phyloP scores from a whole-genome alignment of 1,140 invertebrate species.

The Polypedilum vanderplanki region DNA sequence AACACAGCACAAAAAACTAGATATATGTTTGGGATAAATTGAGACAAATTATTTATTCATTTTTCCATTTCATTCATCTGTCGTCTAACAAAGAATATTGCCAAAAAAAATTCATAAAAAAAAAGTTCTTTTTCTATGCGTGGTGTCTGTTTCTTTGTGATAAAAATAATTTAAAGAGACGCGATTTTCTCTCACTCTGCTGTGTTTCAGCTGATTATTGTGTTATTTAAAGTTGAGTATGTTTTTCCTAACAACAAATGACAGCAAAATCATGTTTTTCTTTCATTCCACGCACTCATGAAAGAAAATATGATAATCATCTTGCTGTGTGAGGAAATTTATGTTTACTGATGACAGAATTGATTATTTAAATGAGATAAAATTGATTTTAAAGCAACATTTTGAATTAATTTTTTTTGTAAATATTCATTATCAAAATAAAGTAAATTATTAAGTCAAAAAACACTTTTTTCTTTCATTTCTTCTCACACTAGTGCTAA shows the following conservation, averaged over 20 bases:
- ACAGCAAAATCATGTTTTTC: background rate
- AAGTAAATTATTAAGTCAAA: too few relatives aligned
- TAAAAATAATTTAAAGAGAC: conserved; percentile 14
- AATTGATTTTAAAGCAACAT: too few relatives aligned
- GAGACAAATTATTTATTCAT: conserved; percentile 15
- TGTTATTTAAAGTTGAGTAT: background rate
- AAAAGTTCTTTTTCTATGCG: background rate
- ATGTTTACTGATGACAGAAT: too few relatives aligned
- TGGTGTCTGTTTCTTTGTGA: background rate
- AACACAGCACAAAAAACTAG: background rate
- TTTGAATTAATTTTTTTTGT: too few relatives aligned
- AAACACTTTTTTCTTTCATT: background rate
- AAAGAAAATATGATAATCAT: background rate
- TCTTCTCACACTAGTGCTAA: background rate
- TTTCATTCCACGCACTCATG: background rate
- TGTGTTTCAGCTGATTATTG: conserved; percentile 2
- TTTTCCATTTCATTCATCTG: background rate
- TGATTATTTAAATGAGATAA: too few relatives aligned
- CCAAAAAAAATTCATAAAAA: background rate
- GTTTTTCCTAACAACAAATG: background rate
- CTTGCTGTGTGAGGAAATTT: too few relatives aligned
- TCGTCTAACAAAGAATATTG: background rate
- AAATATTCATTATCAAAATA: too few relatives aligned
- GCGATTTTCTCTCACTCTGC: background rate
- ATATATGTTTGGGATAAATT: background rate